Conservation (phyloP, 1,140 invertebrate species). For the Bombus confusus region DNA sequence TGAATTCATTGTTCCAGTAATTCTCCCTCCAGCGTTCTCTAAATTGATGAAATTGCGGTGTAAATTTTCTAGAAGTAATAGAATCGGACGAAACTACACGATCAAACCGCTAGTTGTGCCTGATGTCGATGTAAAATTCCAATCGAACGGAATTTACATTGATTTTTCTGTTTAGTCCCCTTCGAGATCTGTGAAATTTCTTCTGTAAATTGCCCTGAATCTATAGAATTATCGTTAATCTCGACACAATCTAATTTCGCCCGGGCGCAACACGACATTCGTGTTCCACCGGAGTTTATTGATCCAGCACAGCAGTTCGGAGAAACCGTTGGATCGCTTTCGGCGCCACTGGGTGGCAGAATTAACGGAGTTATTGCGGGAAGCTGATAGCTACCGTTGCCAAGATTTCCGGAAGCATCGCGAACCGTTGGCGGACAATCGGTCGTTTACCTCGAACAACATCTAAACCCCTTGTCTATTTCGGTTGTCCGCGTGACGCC, state of each 20-base stretch:
- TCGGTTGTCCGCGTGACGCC: constrained; percentile 27
- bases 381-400: constrained; percentile 42
- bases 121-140: background rate
- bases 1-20: background rate
- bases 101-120: background rate
- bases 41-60: background rate
- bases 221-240: background rate
- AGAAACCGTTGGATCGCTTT: constrained; percentile 21
- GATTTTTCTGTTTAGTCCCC: background rate
- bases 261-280: background rate
- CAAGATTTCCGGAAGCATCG: constrained; percentile 61
- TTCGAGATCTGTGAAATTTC: background rate
- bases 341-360: constrained; percentile 24
- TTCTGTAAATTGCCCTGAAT: no score
- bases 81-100: no score
- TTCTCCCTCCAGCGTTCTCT: background rate
- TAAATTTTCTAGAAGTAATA: background rate
- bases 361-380: constrained; percentile 52
- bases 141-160: background rate
- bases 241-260: constrained; percentile 14
- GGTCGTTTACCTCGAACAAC: constrained; percentile 61
- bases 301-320: constrained; percentile 23
- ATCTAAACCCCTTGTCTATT: constrained; percentile 57
- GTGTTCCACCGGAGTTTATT: constrained; percentile 19
- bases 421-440: constrained; percentile 52